Evolutionary conservation across 2,888 invertebrate genomes (phyloP).

Genomic region (Cryptosula pallasiana): DNA sequence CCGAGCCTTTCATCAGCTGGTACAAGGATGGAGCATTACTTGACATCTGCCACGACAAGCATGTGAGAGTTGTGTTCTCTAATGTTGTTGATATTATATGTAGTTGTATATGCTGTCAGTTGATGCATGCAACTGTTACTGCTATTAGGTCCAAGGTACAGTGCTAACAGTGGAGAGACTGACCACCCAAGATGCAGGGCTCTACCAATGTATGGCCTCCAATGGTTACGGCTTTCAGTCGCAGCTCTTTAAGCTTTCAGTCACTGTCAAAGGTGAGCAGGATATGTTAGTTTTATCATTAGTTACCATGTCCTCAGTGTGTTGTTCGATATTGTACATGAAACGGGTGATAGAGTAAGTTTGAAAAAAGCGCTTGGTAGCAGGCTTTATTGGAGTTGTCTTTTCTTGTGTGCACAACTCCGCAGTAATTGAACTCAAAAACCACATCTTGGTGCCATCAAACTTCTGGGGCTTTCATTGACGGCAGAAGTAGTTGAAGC

Average conservation of each 20-base stretch:
- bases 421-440: too few relatives aligned
- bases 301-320: too few relatives aligned
- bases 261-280: not conserved
- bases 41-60: not conserved
- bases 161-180: not conserved
- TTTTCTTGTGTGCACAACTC: too few relatives aligned
- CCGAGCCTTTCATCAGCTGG: not conserved
- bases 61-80: not conserved
- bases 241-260: not conserved
- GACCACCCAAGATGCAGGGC: not conserved
- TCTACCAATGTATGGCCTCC: slow-evolving; percentile 2
- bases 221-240: not conserved
- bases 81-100: not conserved
- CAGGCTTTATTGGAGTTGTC: too few relatives aligned
- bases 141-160: not conserved
- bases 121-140: not conserved
- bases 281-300: too few relatives aligned
- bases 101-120: not conserved
- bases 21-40: not conserved
- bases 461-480: too few relatives aligned
- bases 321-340: too few relatives aligned
- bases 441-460: too few relatives aligned
- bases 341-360: too few relatives aligned
- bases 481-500: too few relatives aligned
- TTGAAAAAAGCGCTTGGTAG: too few relatives aligned